Evolutionary conservation across 2,888 invertebrate species (phyloP), one percentile per base, ranked within the genome.

Genomic region (Eulithis testata): DNA sequence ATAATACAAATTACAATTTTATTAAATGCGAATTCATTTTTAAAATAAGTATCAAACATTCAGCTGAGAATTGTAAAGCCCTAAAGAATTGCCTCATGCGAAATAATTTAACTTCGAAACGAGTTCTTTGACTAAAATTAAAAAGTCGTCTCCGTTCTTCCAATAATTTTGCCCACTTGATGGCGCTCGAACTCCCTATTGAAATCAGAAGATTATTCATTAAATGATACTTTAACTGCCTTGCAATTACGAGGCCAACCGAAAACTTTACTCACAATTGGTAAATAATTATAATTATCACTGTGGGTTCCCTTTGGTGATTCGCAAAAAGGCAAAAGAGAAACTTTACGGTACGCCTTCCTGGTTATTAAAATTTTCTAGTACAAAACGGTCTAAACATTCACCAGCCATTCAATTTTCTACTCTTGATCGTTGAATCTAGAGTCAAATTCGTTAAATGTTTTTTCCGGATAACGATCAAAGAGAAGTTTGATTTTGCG

Each of bases 281-380:
- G 86, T 88, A 91, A 92, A 92, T 92, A 91, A 92, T 92, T 92
- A 91, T 89, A 91, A 92, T 92, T 86, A 91, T 92, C 88, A 82
- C 86, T 76, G 83, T 79, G 83, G 81, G 76, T 6, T 86, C 87
- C 88, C 86, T 88, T 86, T 88, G 87, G 88, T 83, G 86, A 86
- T 81, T 85, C 79, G 83, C 91, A 91, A 92, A 93, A 93, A 89
- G 91, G 87, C 86, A 82, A 85, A 85, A 86, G 87, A 84, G 82
- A 76, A 91, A 92, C 90, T 92, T 91, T 86, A 79, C 73, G 84
- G 80, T 70, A 82, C 85, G 84, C 87, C 88, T 85, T 85, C 77
- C 79, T 79, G 82, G 84, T 88, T 91, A 90, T 93, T 91, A 89
- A 91, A 91, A 91, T 91, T 88, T 83, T 83, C 82, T 77, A 74